A percentile compares a stretch with the other conserved stretches of the same genome.
Conservation (phyloP, 2,888 invertebrate genomes). For the Tricholauxania praeusta region DNA sequence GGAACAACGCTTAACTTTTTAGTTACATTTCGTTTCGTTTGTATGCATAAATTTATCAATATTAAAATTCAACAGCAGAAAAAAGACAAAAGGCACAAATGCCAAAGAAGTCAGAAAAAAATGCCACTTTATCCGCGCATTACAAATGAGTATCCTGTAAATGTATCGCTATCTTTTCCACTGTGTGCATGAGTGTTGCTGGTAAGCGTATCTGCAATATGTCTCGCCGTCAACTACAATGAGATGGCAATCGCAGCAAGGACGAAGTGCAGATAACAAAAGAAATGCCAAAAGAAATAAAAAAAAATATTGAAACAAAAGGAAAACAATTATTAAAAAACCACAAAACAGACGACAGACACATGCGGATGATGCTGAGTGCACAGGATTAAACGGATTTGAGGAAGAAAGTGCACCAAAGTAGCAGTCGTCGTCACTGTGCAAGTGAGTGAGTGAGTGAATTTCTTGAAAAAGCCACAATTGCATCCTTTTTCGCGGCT, state of each 20-base stretch:
- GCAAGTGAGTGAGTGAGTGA: not conserved
- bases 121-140: constrained; percentile 25
- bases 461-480: constrained; percentile 9
- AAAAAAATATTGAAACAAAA: constrained; percentile 24
- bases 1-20: constrained; percentile 12
- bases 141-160: constrained; percentile 32
- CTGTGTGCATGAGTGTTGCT: no score
- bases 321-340: constrained; percentile 19
- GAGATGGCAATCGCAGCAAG: constrained; percentile 5
- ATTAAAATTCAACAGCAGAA: constrained; percentile 25
- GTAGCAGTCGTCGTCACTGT: not conserved
- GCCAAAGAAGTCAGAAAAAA: constrained; percentile 7
- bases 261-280: constrained; percentile 21
- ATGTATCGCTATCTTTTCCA: constrained; percentile 13
- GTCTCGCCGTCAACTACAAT: constrained; percentile 1
- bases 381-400: constrained; percentile 36
- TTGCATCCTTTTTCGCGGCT: no score
- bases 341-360: constrained; percentile 38
- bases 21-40: constrained; percentile 27
- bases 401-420: not conserved
- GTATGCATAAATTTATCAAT: constrained; percentile 38
- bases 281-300: not conserved
- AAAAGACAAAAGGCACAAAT: constrained; percentile 1
- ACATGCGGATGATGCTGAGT: constrained; percentile 33
- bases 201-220: constrained; percentile 22